Evolutionary conservation across 2,113 vertebrate species (phyloP).

Genomic region (Taxidea taxus): DNA sequence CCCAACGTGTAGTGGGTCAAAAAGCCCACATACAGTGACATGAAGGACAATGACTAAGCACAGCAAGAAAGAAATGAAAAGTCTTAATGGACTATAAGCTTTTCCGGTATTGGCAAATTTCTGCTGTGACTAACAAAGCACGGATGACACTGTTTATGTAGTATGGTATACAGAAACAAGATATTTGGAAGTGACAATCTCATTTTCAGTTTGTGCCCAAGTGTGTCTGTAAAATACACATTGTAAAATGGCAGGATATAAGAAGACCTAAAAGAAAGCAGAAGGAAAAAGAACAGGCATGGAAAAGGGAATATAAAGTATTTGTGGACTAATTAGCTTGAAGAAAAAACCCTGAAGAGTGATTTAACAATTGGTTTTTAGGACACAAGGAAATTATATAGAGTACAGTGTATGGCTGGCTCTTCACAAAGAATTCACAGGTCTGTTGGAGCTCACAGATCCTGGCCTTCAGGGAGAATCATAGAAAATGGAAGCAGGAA

Average conservation of each 20-base stretch:
- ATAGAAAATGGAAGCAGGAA: not conserved
- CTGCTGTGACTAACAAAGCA: not conserved
- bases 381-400: not conserved
- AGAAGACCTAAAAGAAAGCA: not conserved
- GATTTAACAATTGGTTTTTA: not conserved
- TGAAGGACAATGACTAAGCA: not conserved
- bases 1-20: not conserved
- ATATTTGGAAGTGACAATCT: constrained; percentile 10
- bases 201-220: not conserved
- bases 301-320: not conserved
- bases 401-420: not conserved
- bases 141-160: not conserved
- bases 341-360: not conserved
- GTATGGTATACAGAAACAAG: not conserved
- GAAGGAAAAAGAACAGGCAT: not conserved
- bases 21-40: not conserved
- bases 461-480: not conserved
- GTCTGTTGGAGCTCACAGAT: not conserved
- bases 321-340: not conserved
- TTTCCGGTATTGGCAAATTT: not conserved
- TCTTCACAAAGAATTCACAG: not conserved
- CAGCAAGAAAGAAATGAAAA: not conserved
- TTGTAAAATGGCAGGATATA: not conserved
- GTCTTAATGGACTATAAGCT: not conserved
- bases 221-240: not conserved